Conservation (phyloP, 2,888 invertebrate genomes). For the Diploptera punctata region DNA sequence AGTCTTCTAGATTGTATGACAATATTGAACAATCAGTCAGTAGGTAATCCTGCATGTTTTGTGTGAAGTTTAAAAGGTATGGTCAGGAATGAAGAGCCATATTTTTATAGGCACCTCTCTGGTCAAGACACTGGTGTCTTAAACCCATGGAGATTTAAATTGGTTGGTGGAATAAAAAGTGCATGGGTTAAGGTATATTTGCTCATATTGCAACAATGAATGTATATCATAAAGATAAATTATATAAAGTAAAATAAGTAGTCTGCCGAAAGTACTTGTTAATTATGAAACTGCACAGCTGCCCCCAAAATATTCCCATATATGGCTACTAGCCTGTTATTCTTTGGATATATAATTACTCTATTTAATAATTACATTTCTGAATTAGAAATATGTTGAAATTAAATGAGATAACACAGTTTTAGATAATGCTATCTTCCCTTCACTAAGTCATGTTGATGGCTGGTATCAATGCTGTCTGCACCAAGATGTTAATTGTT, state of each 20-base stretch:
- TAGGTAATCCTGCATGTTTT: conserved; percentile 5
- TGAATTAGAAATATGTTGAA: conserved; percentile 12
- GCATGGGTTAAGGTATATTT: conserved; percentile 15
- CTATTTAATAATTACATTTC: conserved; percentile 11
- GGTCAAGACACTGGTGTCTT: conserved; percentile 1
- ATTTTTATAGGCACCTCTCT: conserved; percentile 1
- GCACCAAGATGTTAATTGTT: conserved; percentile 31
- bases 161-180: neutral
- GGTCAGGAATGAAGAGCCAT: conserved; percentile 6
- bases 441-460: conserved; percentile 21
- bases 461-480: conserved; percentile 22
- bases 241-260: conserved; percentile 7
- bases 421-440: conserved; percentile 1
- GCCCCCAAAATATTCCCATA: neutral
- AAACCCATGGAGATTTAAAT: neutral
- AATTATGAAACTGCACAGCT: conserved; percentile 11
- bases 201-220: conserved; percentile 19
- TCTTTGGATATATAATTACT: conserved; percentile 9
- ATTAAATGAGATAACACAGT: neutral
- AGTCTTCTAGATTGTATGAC: conserved; percentile 11
- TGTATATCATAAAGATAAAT: conserved; percentile 15
- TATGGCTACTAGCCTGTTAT: conserved; percentile 21
- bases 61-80: neutral
- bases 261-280: neutral
- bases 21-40: conserved; percentile 11